Evolutionary conservation across 2,888 invertebrate genomes (phyloP).

Genomic region (Helobdella robusta): DNA sequence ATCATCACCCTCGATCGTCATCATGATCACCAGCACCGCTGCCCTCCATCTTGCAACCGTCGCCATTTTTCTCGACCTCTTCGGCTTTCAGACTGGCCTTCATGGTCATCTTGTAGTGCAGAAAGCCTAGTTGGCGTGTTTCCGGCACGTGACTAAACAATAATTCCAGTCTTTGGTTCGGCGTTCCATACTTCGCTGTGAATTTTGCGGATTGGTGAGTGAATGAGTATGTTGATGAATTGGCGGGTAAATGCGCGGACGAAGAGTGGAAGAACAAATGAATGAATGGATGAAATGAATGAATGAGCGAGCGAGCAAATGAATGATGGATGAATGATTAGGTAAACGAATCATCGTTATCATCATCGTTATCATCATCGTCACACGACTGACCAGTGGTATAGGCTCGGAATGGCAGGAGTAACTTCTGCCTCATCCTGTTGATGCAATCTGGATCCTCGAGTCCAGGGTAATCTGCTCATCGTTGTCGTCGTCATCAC

Average conservation of each 20-base stretch:
- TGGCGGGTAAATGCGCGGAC: too few species aligned
- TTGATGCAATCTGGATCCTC: slow-evolving; percentile 30
- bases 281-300: too few species aligned
- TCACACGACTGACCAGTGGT: slow-evolving; percentile 31
- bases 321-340: too few species aligned
- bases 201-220: too few species aligned
- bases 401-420: slow-evolving; percentile 32
- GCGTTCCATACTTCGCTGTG: slow-evolving; percentile 35
- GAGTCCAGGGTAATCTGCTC: slow-evolving; percentile 32
- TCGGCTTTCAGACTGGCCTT: slow-evolving; percentile 28
- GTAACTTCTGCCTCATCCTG: slow-evolving; percentile 24
- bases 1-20: background rate
- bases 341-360: too few species aligned
- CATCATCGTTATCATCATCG: too few species aligned
- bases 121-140: slow-evolving; percentile 31
- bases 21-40: background rate
- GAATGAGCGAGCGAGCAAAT: too few species aligned
- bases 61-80: slow-evolving; percentile 23
- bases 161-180: slow-evolving; percentile 32
- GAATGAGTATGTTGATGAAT: too few species aligned
- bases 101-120: slow-evolving; percentile 35
- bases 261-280: too few species aligned
- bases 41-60: background rate
- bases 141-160: slow-evolving; percentile 31
- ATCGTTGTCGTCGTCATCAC: background rate